Base-by-base conservation (phyloP, 2,113 vertebrate species). In the Clupea harengus region DNA sequence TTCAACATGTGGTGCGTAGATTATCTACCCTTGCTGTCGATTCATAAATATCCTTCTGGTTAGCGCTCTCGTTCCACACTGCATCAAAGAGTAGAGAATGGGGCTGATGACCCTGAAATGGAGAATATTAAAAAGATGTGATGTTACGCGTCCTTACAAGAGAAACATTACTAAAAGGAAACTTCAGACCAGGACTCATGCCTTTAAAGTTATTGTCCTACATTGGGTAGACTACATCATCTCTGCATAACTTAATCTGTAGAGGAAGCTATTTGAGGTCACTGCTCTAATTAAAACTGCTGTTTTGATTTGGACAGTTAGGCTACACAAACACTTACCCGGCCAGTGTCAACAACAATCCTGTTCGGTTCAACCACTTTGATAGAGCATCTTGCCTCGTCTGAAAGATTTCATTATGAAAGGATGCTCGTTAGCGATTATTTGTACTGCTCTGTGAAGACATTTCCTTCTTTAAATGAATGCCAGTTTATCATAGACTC, bases 1-100 rank as follows among this genome's bases (percentile, higher is more conserved):
- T 0, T 78, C 9, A 78, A 39, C 3, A 17, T 78, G 28, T 78
- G 28, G 25, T 78, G 25, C 1, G 25, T 64, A 81, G 44, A 39
- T 54, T 6, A 6, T 47, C 46, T 89, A 89, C 92, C 92, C 90
- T 90, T 45, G 90, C 85, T n/a, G 90, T 89, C 44, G 90, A 89
- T 52, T 92, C 92, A 60, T 92, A 92, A 84, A 92, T 83, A 9
- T 92, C 90, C 67, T 83, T 90, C 17, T 88, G 89, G 22, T 89
- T 89, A 39, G 89, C 82, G 7, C 84, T 90, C 83, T 92, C 91
- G 47, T 89, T 86, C 86, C 89, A 92, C 22, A 92, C 89, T 7
- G 88, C 88, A 49, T 90, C 91, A 46, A 92, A 90, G 83, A 90
- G 87, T 86, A 92, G 72, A 15, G 82, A 84, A 20, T 92, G 90